phyloP scores from a whole-genome alignment of 2,113 vertebrate genomes.

The Megaceryle maxima region DNA sequence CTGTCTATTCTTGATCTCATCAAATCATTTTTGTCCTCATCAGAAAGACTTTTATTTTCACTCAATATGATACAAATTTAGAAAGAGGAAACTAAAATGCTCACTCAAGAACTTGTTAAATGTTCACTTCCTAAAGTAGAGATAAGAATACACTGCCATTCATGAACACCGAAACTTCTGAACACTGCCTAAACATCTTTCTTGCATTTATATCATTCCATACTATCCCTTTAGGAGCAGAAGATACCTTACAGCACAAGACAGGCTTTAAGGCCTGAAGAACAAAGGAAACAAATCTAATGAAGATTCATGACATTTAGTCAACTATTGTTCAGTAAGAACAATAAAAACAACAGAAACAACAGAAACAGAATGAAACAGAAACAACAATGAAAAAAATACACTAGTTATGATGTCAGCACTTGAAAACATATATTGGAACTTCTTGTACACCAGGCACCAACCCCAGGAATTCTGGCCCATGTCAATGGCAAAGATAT shows the following conservation, averaged over 20 bases:
- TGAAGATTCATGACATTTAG: neutral
- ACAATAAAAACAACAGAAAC: neutral
- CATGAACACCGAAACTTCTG: neutral
- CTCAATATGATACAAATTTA: rapidly evolving
- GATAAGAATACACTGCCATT: neutral
- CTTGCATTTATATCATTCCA: neutral
- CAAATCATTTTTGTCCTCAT: neutral
- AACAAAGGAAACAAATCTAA: neutral
- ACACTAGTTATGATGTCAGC: neutral
- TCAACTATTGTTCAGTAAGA: neutral
- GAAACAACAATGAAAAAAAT: neutral
- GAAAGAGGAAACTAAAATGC: neutral
- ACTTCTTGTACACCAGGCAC: neutral
- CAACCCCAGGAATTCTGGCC: neutral
- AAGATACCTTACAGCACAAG: neutral
- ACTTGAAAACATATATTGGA: neutral
- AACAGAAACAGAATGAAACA: neutral
- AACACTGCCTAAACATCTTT: neutral
- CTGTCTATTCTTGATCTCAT: neutral
- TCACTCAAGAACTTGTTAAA: neutral
- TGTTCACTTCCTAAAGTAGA: neutral
- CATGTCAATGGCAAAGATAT: neutral
- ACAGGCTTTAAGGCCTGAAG: neutral
- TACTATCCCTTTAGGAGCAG: neutral
- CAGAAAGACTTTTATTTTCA: neutral